These are phyloP conservation scores for Syngnathus floridae DNA, from an alignment of 2,113 vertebrate genomes.

Conservation along the genomic window DNA sequence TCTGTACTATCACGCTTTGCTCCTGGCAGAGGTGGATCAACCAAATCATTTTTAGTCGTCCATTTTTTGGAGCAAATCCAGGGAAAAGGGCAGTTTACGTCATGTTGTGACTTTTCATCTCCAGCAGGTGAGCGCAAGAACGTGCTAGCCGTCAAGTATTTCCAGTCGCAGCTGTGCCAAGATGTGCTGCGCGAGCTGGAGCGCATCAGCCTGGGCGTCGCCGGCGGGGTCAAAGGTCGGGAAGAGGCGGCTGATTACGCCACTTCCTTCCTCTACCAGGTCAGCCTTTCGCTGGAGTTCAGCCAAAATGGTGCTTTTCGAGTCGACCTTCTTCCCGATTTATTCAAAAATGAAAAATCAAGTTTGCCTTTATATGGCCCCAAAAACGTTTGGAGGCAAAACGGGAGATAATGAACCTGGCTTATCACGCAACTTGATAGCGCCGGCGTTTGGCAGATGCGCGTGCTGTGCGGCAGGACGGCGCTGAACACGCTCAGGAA, in stretches of 20 bases:
- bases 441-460: slow-evolving; percentile 52
- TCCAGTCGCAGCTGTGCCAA: slow-evolving; percentile 50
- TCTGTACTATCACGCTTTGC: too few relatives aligned
- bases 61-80: not conserved
- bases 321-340: not conserved
- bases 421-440: slow-evolving; percentile 9
- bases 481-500: slow-evolving; percentile 67
- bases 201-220: slow-evolving; percentile 11
- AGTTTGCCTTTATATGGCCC: not conserved
- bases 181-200: slow-evolving; percentile 55
- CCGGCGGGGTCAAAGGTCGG: not conserved
- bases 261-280: slow-evolving; percentile 73
- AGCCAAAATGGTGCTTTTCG: not conserved
- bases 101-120: not conserved
- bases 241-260: slow-evolving; percentile 36
- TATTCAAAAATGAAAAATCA: too few relatives aligned
- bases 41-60: too few relatives aligned
- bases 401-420: slow-evolving; percentile 5
- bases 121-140: slow-evolving; percentile 31
- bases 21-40: too few relatives aligned
- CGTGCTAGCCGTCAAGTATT: slow-evolving; percentile 48
- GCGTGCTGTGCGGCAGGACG: slow-evolving; percentile 65
- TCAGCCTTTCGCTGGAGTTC: slow-evolving; percentile 21
- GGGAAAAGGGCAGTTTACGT: not conserved
- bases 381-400: not conserved